A percentile compares a stretch with the other conserved stretches of the same genome.
Evolutionary conservation across 1,140 invertebrate species (phyloP).

Genomic region (Danaus melanippus): DNA sequence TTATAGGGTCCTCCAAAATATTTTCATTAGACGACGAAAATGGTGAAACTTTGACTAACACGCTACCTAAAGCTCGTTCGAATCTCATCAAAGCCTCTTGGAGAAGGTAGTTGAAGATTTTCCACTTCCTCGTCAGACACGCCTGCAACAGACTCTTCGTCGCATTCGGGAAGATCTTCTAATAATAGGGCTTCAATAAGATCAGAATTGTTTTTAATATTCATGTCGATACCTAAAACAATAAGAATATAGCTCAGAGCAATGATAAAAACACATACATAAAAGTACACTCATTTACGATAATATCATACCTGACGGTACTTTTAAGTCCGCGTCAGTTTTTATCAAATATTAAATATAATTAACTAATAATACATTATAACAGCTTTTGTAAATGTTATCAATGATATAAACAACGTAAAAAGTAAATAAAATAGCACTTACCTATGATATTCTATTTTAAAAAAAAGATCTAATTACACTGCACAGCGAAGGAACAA

Average conservation of each 20-base stretch:
- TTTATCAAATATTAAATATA: constrained; percentile 33
- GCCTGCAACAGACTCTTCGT: constrained; percentile 33
- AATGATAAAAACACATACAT: constrained; percentile 10
- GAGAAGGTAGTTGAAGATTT: no score
- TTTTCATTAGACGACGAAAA: no score
- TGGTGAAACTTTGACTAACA: no score
- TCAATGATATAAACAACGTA: constrained; percentile 24
- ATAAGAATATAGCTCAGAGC: constrained; percentile 27
- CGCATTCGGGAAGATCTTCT: constrained; percentile 32
- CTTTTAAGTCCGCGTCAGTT: constrained; percentile 31
- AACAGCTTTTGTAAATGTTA: constrained; percentile 21
- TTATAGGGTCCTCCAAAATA: no score
- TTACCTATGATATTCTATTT: constrained; percentile 21
- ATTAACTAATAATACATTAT: constrained; percentile 24
- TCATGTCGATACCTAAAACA: constrained; percentile 35
- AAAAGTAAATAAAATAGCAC: constrained; percentile 14
- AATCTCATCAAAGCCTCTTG: no score
- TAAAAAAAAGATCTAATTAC: no score
- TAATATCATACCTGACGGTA: constrained; percentile 31
- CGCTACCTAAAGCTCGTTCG: no score
- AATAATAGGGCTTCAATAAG: constrained; percentile 34
- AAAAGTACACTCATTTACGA: constrained; percentile 24
- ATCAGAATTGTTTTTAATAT: constrained; percentile 32
- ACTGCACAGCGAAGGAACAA: constrained; percentile 24
- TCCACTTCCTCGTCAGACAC: constrained; percentile 34